Conservation (phyloP, 2,797 vertebrate genomes). For the Coendou prehensilis region DNA sequence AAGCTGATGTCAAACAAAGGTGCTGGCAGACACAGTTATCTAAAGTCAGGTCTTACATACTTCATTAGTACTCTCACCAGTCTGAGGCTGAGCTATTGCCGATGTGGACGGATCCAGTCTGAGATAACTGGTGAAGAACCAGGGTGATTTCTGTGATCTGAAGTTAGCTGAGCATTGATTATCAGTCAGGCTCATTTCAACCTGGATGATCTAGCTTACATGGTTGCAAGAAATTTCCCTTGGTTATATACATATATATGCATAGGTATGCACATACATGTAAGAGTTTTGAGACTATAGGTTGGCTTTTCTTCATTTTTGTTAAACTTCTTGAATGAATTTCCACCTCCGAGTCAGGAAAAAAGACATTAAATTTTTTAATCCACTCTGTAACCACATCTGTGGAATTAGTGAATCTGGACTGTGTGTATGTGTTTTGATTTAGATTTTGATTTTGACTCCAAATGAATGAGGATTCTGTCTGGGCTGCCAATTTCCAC, state of each 20-base stretch:
- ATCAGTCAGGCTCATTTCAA: neutral
- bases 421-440: slow-evolving; percentile 70
- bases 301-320: slow-evolving; percentile 46
- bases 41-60: neutral
- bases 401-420: slow-evolving; percentile 67
- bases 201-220: neutral
- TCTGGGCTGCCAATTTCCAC: slow-evolving; percentile 43
- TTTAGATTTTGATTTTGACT: slow-evolving; percentile 72
- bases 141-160: neutral
- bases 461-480: slow-evolving; percentile 58
- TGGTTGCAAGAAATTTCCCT: neutral
- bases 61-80: slow-evolving; percentile 61
- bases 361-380: slow-evolving; percentile 48
- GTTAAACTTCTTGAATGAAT: slow-evolving; percentile 55
- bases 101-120: slow-evolving; percentile 28
- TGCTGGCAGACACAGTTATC: slow-evolving; percentile 4
- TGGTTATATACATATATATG: neutral
- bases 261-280: neutral
- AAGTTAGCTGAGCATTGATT: neutral
- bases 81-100: slow-evolving; percentile 49
- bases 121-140: neutral
- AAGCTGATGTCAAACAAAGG: slow-evolving; percentile 52
- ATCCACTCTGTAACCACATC: slow-evolving; percentile 66
- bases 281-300: neutral
- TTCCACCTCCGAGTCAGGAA: slow-evolving; percentile 39